Base-by-base conservation (phyloP, 1,140 invertebrate species). In the Spodoptera litura region DNA sequence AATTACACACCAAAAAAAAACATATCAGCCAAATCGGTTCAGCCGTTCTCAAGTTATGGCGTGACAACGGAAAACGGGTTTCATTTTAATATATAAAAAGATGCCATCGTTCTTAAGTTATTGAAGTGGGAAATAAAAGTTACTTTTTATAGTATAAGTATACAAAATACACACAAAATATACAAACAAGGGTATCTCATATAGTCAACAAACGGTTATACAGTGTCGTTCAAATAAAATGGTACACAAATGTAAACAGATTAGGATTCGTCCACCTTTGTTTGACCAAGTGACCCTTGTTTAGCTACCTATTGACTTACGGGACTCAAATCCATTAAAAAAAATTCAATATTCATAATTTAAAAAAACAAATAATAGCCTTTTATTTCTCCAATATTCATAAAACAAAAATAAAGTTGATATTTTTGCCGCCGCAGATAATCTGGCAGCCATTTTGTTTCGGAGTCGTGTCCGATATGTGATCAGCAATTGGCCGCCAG, bases 391-490 rank as follows among this genome's bases (percentile, higher is more conserved):
- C 38, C 72, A 52, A 75, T 75, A 75, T 62, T 62, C 72, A 62
- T 62, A 53, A 61, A 75, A 59, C 59, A 75, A 62, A 75, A 75
- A 75, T 62, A 62, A 75, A 53, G 51, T 75, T 64, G 59, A 75
- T 61, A 75, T 75, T 75, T 75, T 66, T 75, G 44, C 59, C 49
- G 73, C 27, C 52, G 38, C 53, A 31, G 66, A 78, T 78, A 58
- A 78, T 78, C 75, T 20, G 55, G 20, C 13, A 12, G 59, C 73
- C 73, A 75, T 75, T 75, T 78, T 70, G 66, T 78, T 70, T 51
- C 64, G 76, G 76, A 70, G 44, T 51, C 59, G 64, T 52, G 66
- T 78, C 35, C 53, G 66, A 70, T 77, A 77, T 59, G 52, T 70
- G 64, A 59, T 70, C 64, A 78, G 55, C 53, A 70, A 71, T 78